Evolutionary conservation across 2,888 invertebrate species (phyloP), one percentile per base, ranked within the genome.

Genomic region (Serrognathus titanus): DNA sequence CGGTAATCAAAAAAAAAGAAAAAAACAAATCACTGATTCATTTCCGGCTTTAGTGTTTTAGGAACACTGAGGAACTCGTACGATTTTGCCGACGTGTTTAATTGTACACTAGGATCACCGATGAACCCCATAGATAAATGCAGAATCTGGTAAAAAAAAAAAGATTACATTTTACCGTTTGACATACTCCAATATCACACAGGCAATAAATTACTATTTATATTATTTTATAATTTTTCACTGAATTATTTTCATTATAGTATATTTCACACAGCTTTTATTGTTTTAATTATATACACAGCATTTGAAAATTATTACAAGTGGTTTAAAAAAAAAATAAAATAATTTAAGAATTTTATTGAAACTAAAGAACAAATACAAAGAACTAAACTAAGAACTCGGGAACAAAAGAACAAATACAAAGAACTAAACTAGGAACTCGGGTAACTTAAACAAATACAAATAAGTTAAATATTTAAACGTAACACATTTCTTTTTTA

Each of bases 61-160:
- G 91, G 91, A 3, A 87, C 90, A 0, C 73, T 91, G 36, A 89
- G 90, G 1, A 92, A 92, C 72, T 89, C 88, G 0, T 79, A 83
- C 60, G 91, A 91, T 64, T 92, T 92, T 70, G 84, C 91, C 0
- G 78, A 83, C 50, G 89, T 86, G 60, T 92, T 85, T 69, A 78
- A 81, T 2, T 92, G 92, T 66, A 84, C 87, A 0, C 73, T 78
- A 0, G 88, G 87, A n/a, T 82, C 87, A 2, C 86, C 86, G 0
- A 92, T 92, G 92, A 92, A 92, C 78, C 92, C 92, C 0, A 71
- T 70, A 11, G 81, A 84, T 57, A 92, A 92, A 74, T 92, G 92
- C 72, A 84, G 85, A 45, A 88, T 92, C 24, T 92, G 91, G 90
- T 90, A 67, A 70, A 45, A 41, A 56, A 12, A 36, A 52, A 12